These are phyloP conservation scores for Lagopus muta DNA, from an alignment of 2,113 vertebrate genomes.

Conservation along the genomic window DNA sequence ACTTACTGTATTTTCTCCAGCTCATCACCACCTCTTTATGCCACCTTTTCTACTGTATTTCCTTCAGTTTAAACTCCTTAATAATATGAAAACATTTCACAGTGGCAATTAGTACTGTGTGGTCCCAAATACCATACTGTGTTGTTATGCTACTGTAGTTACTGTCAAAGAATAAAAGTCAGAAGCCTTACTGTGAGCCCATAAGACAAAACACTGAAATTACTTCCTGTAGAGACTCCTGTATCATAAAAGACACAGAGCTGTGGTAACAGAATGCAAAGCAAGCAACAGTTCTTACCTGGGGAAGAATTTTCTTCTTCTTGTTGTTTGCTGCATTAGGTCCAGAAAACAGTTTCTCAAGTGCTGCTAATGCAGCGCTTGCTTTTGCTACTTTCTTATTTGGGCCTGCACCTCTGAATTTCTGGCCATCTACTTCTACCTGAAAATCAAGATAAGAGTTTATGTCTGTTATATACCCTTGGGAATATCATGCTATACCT, in stretches of 20 bases:
- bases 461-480: neutral
- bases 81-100: neutral
- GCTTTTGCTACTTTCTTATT: conserved; percentile 99
- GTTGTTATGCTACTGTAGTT: neutral
- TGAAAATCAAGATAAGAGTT: conserved; percentile 70
- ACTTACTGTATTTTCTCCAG: neutral
- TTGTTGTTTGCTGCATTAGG: conserved; percentile 96
- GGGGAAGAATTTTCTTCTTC: conserved; percentile 97
- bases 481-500: neutral
- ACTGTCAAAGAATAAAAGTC: neutral
- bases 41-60: neutral
- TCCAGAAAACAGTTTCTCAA: conserved; percentile 98
- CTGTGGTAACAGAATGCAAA: neutral
- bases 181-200: neutral
- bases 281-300: conserved; percentile 78
- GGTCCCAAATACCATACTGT: neutral
- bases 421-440: conserved; percentile 99
- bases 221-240: neutral
- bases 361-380: conserved; percentile 94
- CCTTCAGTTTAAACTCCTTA: neutral
- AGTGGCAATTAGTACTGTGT: neutral
- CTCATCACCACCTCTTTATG: neutral
- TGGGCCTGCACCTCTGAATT: conserved; percentile 96
- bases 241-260: neutral
- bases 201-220: neutral